Percentiles rank a stretch among this genome's conserved stretches.
phyloP scores from a whole-genome alignment of 2,113 vertebrate genomes.

The Setophaga coronata region DNA sequence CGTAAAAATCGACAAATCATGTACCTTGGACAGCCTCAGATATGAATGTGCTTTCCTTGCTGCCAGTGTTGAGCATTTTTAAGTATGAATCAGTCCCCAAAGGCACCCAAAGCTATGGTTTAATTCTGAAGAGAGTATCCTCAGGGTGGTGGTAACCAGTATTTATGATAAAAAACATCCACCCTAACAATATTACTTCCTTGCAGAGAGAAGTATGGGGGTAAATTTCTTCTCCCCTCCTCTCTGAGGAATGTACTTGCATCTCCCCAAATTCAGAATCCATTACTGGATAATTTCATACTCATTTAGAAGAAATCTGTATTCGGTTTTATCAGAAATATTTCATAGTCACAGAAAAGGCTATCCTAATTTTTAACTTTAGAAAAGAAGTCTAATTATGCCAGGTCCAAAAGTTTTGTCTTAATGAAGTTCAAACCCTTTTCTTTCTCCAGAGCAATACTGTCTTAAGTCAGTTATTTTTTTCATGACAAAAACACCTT shows the following conservation, averaged over 20 bases:
- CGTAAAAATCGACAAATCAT: not conserved
- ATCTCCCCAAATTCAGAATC: not conserved
- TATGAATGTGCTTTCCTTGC: not conserved
- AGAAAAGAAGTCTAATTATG: not conserved
- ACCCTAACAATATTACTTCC: not conserved
- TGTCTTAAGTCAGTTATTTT: not conserved
- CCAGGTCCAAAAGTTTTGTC: not conserved
- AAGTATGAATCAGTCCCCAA: not conserved
- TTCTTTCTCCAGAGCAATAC: not conserved
- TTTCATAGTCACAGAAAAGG: not conserved
- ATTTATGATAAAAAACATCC: not conserved
- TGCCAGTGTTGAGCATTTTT: not conserved
- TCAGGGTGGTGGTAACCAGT: not conserved
- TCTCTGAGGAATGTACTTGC: not conserved
- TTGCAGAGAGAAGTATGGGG: not conserved
- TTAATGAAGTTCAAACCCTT: not conserved
- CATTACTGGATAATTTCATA: not conserved
- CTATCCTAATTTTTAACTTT: not conserved
- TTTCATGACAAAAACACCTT: conserved; percentile 47
- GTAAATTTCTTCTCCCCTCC: not conserved
- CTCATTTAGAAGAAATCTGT: not conserved
- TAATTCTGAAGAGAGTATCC: not conserved
- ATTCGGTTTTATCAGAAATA: not conserved
- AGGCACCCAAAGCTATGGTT: not conserved
- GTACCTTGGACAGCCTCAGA: not conserved